Conservation (phyloP, 1,140 invertebrate genomes). For the Dendroctonus valens region DNA sequence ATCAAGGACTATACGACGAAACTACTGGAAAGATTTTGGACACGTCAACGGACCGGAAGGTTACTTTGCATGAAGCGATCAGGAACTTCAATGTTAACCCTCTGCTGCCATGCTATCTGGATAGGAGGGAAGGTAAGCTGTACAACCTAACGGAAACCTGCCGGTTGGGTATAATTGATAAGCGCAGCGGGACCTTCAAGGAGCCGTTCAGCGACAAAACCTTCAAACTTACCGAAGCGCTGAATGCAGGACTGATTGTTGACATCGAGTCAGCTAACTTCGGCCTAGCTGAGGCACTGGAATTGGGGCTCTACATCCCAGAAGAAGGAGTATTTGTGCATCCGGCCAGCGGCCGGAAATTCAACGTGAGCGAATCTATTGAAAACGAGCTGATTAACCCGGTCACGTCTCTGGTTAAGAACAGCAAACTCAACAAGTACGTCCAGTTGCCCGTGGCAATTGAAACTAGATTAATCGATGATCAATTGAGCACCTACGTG, state of each 20-base stretch:
- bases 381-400: conserved; percentile 80
- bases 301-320: conserved; percentile 78
- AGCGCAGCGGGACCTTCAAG: conserved; percentile 73
- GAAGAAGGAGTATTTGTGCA: conserved; percentile 74
- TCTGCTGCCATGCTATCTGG: conserved; percentile 76
- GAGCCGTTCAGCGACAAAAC: conserved; percentile 65
- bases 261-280: conserved; percentile 82
- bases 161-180: conserved; percentile 78
- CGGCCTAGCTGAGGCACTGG: conserved; percentile 77
- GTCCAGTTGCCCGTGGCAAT: conserved; percentile 75
- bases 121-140: conserved; percentile 66
- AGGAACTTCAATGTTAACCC: conserved; percentile 76
- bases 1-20: conserved; percentile 83
- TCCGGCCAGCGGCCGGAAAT: conserved; percentile 72
- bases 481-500: conserved; percentile 66
- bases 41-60: conserved; percentile 69
- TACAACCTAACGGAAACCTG: conserved; percentile 76
- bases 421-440: conserved; percentile 68
- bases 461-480: conserved; percentile 69
- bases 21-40: conserved; percentile 78
- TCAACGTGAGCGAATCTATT: conserved; percentile 78
- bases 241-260: conserved; percentile 74
- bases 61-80: conserved; percentile 83
- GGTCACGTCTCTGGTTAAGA: conserved; percentile 74
- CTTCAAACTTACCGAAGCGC: conserved; percentile 69